These are phyloP conservation scores for Lycophotia porphyrea DNA, from an alignment of 2,888 invertebrate genomes.

Conservation along the genomic window DNA sequence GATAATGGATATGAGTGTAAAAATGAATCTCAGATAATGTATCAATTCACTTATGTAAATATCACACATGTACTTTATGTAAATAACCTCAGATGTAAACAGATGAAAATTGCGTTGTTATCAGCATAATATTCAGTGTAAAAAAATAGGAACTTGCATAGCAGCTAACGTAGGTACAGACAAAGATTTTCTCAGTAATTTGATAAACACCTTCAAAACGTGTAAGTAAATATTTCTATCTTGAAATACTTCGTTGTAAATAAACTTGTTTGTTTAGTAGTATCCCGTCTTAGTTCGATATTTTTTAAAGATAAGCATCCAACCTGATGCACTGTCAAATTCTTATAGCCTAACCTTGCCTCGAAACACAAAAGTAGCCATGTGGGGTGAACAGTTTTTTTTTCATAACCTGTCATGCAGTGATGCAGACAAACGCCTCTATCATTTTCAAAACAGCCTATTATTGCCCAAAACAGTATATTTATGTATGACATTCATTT, in stretches of 20 bases:
- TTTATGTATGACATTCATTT: no score
- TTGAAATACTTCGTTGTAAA: constrained; percentile 28
- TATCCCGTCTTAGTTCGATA: constrained; percentile 9
- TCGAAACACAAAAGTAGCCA: background rate
- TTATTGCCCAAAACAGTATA: no score
- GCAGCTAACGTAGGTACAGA: background rate
- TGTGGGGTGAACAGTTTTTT: background rate
- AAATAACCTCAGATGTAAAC: no score
- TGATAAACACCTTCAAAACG: constrained; percentile 39
- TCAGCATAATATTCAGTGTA: constrained; percentile 4
- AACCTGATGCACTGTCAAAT: constrained; percentile 8
- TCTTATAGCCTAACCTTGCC: background rate
- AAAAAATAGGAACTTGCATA: constrained; percentile 3
- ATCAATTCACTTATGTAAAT: no score
- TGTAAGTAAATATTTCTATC: constrained; percentile 31
- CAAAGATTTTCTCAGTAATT: constrained; percentile 34
- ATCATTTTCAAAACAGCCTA: background rate
- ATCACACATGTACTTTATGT: no score
- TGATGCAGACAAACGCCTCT: background rate
- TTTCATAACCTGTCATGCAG: no score
- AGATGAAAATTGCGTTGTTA: constrained; percentile 7
- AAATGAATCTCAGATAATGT: background rate
- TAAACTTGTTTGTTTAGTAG: constrained; percentile 30
- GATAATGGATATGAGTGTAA: background rate
- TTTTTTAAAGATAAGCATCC: constrained; percentile 16